Base-by-base conservation (phyloP, 1,140 invertebrate species). In the Aphaenogaster rudis region DNA sequence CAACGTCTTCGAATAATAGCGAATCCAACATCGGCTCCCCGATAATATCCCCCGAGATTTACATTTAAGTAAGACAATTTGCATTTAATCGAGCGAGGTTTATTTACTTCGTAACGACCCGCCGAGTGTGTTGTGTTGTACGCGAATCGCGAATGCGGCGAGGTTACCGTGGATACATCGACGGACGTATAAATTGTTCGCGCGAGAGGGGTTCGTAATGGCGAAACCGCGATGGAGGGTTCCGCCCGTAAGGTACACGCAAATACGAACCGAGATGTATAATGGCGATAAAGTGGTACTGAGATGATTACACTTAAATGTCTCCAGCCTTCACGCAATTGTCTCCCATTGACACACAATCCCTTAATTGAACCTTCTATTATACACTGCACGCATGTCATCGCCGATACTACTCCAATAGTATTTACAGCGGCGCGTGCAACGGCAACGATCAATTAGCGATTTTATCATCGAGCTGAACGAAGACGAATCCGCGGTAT, bases 261-360 rank as follows among this genome's bases (percentile, higher is more conserved):
- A 42, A 28, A 77, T 39, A 76, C 39, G 66, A 77, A 45, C 59
- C 17, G 39, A 52, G 39, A 52, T 21, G 33, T 54, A 63, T 48
- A 48, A 67, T n/a, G 33, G 52, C 50, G 85, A 66, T 67, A 50
- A 77, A 81, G 21, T 71, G 80, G 69, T 63, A 61, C 88, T 50
- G 87, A 57, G 87, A 57, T 61, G 87, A 86, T 90, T 48, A 69
- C 45, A 45, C 54, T 91, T 86, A 74, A 86, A 86, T 42, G 48
- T 54, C 66, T 59, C 21, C 66, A 59, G 57, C 48, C 80, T 81
- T 87, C 59, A 9, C 28, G 59, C 90, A 88, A 86, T 89, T 88
- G 72, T 57, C 77, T 71, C 87, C 86, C 86, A 82, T 90, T 91
- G 87, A 90, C 87, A 64, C 80, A 54, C 63, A 87, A 78, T 86